Percentiles rank a stretch among this genome's conserved stretches.
These are phyloP conservation scores for Pseudolycoriella hygida DNA, from an alignment of 2,888 invertebrate genomes.

Conservation along the genomic window DNA sequence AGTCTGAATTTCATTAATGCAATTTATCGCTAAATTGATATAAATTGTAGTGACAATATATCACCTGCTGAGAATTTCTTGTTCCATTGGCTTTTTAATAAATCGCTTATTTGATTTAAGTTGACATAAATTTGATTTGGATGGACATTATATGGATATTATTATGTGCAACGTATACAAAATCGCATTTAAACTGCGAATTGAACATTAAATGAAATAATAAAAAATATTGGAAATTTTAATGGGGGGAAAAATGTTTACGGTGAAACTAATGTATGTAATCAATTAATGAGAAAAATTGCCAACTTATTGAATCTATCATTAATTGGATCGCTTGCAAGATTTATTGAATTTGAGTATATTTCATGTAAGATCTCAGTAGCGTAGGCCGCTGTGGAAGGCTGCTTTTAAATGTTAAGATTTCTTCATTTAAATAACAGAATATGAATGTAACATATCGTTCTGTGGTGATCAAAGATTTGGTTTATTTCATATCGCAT, in stretches of 20 bases:
- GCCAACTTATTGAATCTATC: constrained; percentile 1
- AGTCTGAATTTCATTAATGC: too few species aligned
- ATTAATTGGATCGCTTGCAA: neutral
- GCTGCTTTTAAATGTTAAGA: too few species aligned
- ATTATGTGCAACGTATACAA: neutral
- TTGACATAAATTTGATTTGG: constrained; percentile 5
- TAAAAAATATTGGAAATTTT: neutral
- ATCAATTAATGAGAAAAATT: constrained; percentile 1
- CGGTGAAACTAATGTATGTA: neutral
- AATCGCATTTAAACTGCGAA: neutral
- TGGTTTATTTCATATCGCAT: too few species aligned
- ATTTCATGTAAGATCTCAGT: too few species aligned
- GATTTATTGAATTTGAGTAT: too few species aligned
- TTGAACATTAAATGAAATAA: neutral
- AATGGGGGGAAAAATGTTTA: neutral
- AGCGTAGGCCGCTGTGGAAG: too few species aligned
- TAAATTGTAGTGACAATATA: constrained; percentile 3
- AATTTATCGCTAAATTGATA: neutral
- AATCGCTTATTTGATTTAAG: constrained; percentile 3
- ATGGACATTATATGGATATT: neutral
- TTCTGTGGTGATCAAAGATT: too few species aligned
- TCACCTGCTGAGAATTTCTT: constrained; percentile 5
- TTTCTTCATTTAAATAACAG: too few species aligned
- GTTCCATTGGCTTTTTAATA: constrained; percentile 1
- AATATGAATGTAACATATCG: too few species aligned